Evolutionary conservation across 2,888 invertebrate species (phyloP), one percentile per base, ranked within the genome.

Genomic region (Drosophila barbarae): DNA sequence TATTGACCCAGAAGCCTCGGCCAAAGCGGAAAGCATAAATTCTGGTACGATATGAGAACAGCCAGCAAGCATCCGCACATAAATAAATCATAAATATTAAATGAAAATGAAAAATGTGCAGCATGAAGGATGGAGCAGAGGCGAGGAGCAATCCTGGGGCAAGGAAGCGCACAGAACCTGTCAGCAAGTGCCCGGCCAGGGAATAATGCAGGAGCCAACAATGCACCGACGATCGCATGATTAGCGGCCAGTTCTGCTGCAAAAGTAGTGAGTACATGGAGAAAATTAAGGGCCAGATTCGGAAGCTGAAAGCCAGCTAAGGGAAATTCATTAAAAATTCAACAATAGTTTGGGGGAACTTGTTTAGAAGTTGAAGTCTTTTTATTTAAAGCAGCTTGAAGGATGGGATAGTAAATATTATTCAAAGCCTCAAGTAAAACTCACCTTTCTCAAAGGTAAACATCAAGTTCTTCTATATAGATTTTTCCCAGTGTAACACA

Each of bases 81-180:
- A 85, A 85, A 81, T 81, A 81, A 84, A 81, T 84, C 80, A 81
- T 85, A 85, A 85, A 81, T 81, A 85, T 85, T 84, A 85, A 80
- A 80, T 85, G 80, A 80, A 84, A 79, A 79, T 76, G 78, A 84
- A 84, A 80, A 78, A 77, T 77, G 81, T 80, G 73, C 84, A 61
- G 58, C n/a, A 49, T 44, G 39, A 68, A 63, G 63, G 21, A 35
- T 59, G 71, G 70, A 66, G 69, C 69, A 7, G 13, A n/a, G 6
- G 15, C 18, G 13, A 18, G 28, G 28, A 35, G 57, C 21, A 41
- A 13, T 64, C 46, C 46, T 32, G 46, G 46, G 46, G 54, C 47
- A 74, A 75, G 81, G 84, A 77, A 77, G 77, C 76, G 79, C 82
- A 78, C 76, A 78, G 84, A 69, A 78, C 69, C 82, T 78, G 84